Evolutionary conservation across 2,113 vertebrate species (phyloP), one percentile per base, ranked within the genome.

Genomic region (Brachyhypopomus occidentalis): DNA sequence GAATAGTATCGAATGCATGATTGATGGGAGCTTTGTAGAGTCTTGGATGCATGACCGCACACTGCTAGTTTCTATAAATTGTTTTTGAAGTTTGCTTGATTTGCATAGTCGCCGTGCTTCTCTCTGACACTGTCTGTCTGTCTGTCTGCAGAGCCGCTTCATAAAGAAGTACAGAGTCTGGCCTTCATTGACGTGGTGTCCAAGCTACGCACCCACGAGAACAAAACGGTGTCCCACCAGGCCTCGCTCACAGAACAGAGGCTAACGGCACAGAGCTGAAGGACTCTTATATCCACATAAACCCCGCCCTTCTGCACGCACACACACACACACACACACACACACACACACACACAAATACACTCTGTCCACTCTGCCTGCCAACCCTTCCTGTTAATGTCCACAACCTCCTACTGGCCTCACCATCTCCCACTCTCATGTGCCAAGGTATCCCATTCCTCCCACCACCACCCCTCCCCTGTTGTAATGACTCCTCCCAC

Each of bases 171-270:
- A 69, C 95, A 96, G 89, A 94, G 92, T 89, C 89, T 98, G 94
- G 93, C 95, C 0, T 98, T 99, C 85, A 94, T 97, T 86, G 96
- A 98, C 70, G 95, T 99, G n/a, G 86, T 99, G 81, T 96, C 96
- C 76, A 96, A 95, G 89, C 96, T 99, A 82, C 93, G 97, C 80
- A 94, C 95, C 84, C 97, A 99, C 0, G 98, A 99, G 90, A 99
- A 98, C 95, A 99, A 98, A 93, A 97, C 95, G 56, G 98, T 99
- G 25, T 95, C 98, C 59, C 98, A 99, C 76, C 97, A 99, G 94
- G 98, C 98, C 62, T 98, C 94, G 27, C 94, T 99, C 84, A 99
- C 97, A 81, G 98, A 99, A 96, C 98, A 98, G 94, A 96, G 96
- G 89, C 94, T 99, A 76, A 94, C 95, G 0, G 96, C 97, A 83